Percentiles rank a stretch among this genome's conserved stretches.
Evolutionary conservation across 2,797 vertebrate species (phyloP).

Genomic region (Enteromius paludinosus): DNA sequence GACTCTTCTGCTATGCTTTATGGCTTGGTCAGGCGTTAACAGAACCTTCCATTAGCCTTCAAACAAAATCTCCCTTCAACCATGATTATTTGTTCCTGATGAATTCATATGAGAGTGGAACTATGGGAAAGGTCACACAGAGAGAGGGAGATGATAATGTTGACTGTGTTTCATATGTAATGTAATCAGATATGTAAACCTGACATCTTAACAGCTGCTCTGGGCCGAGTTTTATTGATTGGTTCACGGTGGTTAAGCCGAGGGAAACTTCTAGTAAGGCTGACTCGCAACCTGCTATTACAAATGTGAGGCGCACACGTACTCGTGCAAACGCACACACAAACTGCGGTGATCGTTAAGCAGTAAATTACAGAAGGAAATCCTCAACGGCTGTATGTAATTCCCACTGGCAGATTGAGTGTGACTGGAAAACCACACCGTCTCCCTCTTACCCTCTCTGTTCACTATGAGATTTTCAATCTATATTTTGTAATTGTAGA

Average conservation of each 20-base stretch:
- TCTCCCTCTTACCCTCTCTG: constrained; percentile 27
- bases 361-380: constrained; percentile 58
- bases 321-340: constrained; percentile 40
- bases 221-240: constrained; percentile 42
- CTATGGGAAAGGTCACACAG: constrained; percentile 42
- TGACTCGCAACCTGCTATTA: constrained; percentile 44
- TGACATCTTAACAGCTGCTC: constrained; percentile 44
- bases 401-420: constrained; percentile 57
- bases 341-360: constrained; percentile 45
- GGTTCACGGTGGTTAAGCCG: constrained; percentile 33
- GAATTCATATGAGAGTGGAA: constrained; percentile 35
- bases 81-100: constrained; percentile 42
- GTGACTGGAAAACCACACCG: constrained; percentile 47
- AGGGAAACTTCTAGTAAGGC: constrained; percentile 47
- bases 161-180: constrained; percentile 45
- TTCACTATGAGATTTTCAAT: constrained; percentile 27
- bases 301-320: constrained; percentile 36
- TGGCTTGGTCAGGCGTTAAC: constrained; percentile 51
- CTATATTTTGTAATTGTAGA: constrained; percentile 31
- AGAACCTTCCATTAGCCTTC: constrained; percentile 51
- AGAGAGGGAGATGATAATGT: constrained; percentile 26
- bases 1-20: constrained; percentile 45
- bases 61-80: constrained; percentile 44
- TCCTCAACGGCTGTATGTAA: constrained; percentile 55
- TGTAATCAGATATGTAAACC: constrained; percentile 53